phyloP scores from a whole-genome alignment of 1,140 invertebrate species.

The Sminthurinus signatus region DNA sequence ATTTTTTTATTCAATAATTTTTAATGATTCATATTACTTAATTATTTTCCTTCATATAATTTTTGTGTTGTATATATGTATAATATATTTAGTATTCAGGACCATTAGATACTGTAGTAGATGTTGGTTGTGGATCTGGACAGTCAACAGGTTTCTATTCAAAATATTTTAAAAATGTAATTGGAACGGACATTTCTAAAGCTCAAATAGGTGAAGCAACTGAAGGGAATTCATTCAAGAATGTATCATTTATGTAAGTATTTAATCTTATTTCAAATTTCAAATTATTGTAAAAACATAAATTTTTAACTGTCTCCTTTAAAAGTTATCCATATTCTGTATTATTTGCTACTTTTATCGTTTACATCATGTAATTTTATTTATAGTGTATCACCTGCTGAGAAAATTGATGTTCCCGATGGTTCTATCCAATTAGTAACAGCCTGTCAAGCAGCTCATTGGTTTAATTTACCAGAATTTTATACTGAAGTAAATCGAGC shows the following conservation, averaged over 20 bases:
- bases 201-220: conserved; percentile 46
- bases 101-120: conserved; percentile 13
- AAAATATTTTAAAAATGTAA: conserved; percentile 46
- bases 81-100: conserved; percentile 17
- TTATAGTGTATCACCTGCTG: conserved; percentile 31
- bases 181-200: conserved; percentile 47
- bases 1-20: not conserved
- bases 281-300: not conserved
- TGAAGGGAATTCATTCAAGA: not conserved
- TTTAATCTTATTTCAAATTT: not conserved
- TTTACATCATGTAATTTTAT: not conserved
- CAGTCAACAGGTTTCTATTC: conserved; percentile 48
- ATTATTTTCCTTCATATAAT: not conserved
- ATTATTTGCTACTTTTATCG: not conserved
- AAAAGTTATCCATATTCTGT: not conserved
- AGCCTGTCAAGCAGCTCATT: conserved; percentile 45
- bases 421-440: conserved; percentile 45
- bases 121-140: conserved; percentile 44
- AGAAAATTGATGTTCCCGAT: conserved; percentile 45
- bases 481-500: conserved; percentile 48
- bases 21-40: not conserved
- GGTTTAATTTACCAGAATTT: conserved; percentile 50
- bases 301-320: too few relatives aligned
- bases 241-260: conserved; percentile 17
- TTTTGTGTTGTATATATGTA: not conserved